Base-by-base conservation (phyloP, 2,888 invertebrate genomes). In the Clunio marinus region DNA sequence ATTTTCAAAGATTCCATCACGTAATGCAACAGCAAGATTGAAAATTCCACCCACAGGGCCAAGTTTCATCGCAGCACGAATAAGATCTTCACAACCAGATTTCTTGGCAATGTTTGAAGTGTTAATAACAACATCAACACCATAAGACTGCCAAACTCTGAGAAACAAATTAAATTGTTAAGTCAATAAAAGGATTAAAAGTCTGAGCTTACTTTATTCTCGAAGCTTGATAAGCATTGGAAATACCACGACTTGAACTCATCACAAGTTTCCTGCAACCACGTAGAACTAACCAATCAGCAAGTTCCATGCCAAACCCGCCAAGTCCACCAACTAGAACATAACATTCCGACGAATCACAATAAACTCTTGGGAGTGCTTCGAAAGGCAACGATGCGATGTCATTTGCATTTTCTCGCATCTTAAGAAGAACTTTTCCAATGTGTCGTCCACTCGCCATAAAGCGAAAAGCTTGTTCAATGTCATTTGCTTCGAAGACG, bases 261-360 rank as follows among this genome's bases (percentile, higher is more conserved):
- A 96, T 81, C 1, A 95, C 83, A 10, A 96, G 73, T 71, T 89
- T 88, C 72, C 81, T 84, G 0, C 89, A 93, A 0, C 94, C 95
- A 70, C 95, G 83, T 65, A 89, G 77, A 60, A 93, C 83, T 73
- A 97, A 80, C 92, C 93, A 94, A 73, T 93, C 89, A 0, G 88
- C 86, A 60, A 96, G 77, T 77, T 96, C 96, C 59, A 96, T 80
- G 3, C 96, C 96, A 75, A 96, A 93, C 0, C 96, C 96, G 51
- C 96, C 96, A 0, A 96, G 82, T 46, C 96, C 95, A 10, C 91
- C 90, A 1, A 87, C 81, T 1, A 90, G 82, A 0, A 90, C 74
- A 78, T 89, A 84, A 5, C 72, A 72, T n/a, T 74, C 65, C 2
- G 75, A 70, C 0, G 73, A 71, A 10, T 75, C 74, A 27, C 77